phyloP scores from a whole-genome alignment of 2,797 vertebrate species.

The Argyrosomus regius region DNA sequence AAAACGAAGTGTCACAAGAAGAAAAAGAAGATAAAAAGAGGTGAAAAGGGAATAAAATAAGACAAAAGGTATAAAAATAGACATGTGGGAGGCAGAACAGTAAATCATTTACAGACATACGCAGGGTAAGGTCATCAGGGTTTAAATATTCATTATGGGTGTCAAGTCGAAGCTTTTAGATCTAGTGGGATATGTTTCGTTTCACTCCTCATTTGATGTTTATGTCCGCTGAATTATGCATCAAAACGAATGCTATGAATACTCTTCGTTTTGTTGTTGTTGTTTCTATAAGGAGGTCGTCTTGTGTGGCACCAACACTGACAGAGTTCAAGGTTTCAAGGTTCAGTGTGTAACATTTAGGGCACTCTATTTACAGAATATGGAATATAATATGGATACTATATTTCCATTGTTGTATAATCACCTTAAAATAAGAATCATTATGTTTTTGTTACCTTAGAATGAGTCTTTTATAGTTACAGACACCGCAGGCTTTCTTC shows the following conservation, averaged over 20 bases:
- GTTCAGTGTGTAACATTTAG: not conserved
- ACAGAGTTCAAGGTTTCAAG: constrained; percentile 14
- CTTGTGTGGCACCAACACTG: not conserved
- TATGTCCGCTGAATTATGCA: constrained; percentile 76
- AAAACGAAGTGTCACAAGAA: constrained; percentile 33
- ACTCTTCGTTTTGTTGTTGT: constrained; percentile 24
- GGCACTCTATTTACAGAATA: too few relatives aligned
- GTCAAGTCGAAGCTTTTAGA: constrained; percentile 73
- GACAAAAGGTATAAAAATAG: constrained; percentile 78
- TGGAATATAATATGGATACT: too few relatives aligned
- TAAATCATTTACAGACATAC: constrained; percentile 72
- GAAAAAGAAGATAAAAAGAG: constrained; percentile 62
- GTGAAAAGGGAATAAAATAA: constrained; percentile 48
- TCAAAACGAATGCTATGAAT: constrained; percentile 68
- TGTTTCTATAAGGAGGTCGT: constrained; percentile 29
- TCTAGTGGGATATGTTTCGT: constrained; percentile 61
- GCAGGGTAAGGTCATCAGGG: constrained; percentile 65
- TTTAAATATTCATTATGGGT: constrained; percentile 80
- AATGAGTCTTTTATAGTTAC: too few relatives aligned
- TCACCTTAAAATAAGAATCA: too few relatives aligned
- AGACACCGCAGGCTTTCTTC: too few relatives aligned
- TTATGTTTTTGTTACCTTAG: too few relatives aligned
- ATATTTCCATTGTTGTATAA: too few relatives aligned
- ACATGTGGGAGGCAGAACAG: constrained; percentile 54
- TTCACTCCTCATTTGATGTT: constrained; percentile 69